Conservation (phyloP, 1,140 invertebrate species). For the Achatina immaculata region DNA sequence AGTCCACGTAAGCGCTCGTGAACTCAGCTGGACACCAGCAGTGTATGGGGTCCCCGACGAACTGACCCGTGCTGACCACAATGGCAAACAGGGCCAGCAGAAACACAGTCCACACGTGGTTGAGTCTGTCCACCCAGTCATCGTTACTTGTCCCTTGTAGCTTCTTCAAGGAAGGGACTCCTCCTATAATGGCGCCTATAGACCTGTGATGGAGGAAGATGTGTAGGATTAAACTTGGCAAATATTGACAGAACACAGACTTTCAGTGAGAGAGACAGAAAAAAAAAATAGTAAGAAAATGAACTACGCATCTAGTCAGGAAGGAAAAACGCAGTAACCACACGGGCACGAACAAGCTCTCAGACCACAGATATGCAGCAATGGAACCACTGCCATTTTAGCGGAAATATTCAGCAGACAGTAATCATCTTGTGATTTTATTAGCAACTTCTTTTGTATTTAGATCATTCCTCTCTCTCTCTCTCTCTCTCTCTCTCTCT, state of each 20-base stretch:
- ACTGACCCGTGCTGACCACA: slow-evolving; percentile 62
- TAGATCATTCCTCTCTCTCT: too few species aligned
- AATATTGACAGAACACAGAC: not conserved
- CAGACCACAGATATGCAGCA: not conserved
- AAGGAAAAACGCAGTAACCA: too few species aligned
- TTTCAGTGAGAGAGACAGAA: not conserved
- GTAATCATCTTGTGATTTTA: too few species aligned
- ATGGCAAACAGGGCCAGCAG: slow-evolving; percentile 61
- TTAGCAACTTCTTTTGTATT: too few species aligned
- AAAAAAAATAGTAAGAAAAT: not conserved
- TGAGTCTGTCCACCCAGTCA: slow-evolving; percentile 64
- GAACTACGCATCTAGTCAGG: not conserved
- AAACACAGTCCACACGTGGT: slow-evolving; percentile 61
- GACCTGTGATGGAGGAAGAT: slow-evolving; percentile 43
- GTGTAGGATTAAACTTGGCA: not conserved
- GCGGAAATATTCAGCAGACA: too few species aligned
- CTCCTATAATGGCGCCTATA: slow-evolving; percentile 51
- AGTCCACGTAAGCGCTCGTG: slow-evolving; percentile 49
- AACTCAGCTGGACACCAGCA: slow-evolving; percentile 70
- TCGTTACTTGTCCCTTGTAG: slow-evolving; percentile 58
- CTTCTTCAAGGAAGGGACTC: slow-evolving; percentile 54
- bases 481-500: too few species aligned
- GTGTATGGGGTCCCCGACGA: slow-evolving; percentile 70
- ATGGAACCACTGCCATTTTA: not conserved
- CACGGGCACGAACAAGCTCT: too few species aligned